Evolutionary conservation across 2,113 vertebrate genomes (phyloP).

Genomic region (Notechis scutatus): DNA sequence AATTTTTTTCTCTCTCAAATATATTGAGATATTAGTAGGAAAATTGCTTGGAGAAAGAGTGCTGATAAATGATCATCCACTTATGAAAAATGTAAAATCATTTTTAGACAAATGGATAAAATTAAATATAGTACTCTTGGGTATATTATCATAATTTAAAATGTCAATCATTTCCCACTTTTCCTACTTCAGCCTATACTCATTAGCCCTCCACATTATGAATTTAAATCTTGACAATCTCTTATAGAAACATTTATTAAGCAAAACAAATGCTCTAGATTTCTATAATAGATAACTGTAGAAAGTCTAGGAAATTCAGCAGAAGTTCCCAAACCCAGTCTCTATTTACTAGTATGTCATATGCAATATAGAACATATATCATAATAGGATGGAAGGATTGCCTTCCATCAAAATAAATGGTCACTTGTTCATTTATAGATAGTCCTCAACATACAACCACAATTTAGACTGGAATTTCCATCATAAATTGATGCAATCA

Average conservation of each 20-base stretch:
- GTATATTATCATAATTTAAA: not conserved
- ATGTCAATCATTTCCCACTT: not conserved
- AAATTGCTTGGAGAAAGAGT: not conserved
- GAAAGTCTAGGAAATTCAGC: not conserved
- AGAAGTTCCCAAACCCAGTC: not conserved
- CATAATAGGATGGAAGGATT: not conserved
- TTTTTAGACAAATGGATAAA: not conserved
- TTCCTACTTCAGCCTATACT: not conserved
- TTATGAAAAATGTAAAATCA: not conserved
- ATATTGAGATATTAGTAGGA: not conserved
- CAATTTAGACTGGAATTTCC: not conserved
- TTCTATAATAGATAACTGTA: not conserved
- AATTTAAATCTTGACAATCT: not conserved
- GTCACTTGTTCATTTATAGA: not conserved
- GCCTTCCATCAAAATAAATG: not conserved
- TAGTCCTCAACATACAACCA: not conserved
- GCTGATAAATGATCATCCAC: not conserved
- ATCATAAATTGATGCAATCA: not conserved
- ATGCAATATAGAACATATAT: not conserved
- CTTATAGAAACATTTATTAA: not conserved
- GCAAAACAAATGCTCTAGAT: not conserved
- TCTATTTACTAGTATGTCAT: not conserved
- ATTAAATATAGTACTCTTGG: not conserved
- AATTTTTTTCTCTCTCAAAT: not conserved
- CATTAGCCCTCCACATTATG: not conserved